A percentile compares a stretch with the other conserved stretches of the same genome.
Evolutionary conservation across 2,888 invertebrate genomes (phyloP).

Genomic region (Poecilus cupreus): DNA sequence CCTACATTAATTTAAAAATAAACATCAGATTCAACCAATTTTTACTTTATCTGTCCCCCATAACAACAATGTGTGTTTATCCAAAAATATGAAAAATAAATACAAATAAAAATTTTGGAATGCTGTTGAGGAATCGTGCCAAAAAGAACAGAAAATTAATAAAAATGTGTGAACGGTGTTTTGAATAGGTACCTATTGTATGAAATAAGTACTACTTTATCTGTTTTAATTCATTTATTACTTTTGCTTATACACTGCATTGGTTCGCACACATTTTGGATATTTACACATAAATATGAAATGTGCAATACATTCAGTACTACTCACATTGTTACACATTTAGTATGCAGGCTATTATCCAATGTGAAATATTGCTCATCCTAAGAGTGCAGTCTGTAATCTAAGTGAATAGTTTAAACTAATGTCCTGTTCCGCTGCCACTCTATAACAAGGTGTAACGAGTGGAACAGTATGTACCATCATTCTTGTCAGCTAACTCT

Average conservation of each 20-base stretch:
- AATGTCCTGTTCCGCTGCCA: conserved; percentile 34
- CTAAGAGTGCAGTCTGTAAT: conserved; percentile 40
- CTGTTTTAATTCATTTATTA: conserved; percentile 27
- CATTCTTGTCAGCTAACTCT: conserved; percentile 33
- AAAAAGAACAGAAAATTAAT: conserved; percentile 28
- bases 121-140: conserved; percentile 42
- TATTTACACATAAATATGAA: conserved; percentile 51
- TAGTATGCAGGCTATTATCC: conserved; percentile 37
- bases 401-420: conserved; percentile 51
- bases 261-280: conserved; percentile 53
- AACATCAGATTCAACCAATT: conserved; percentile 39
- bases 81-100: conserved; percentile 37
- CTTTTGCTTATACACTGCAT: conserved; percentile 41
- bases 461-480: conserved; percentile 38
- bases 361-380: conserved; percentile 57
- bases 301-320: conserved; percentile 47
- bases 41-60: conserved; percentile 57
- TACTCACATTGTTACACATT: conserved; percentile 54
- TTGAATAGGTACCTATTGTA: neutral
- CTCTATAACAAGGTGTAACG: neutral
- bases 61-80: conserved; percentile 54
- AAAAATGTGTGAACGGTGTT: neutral
- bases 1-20: conserved; percentile 40
- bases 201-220: neutral
- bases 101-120: neutral